A percentile compares a stretch with the other conserved stretches of the same genome.
These are phyloP conservation scores for Zophobas morio DNA, from an alignment of 1,140 invertebrate species.

Conservation along the genomic window DNA sequence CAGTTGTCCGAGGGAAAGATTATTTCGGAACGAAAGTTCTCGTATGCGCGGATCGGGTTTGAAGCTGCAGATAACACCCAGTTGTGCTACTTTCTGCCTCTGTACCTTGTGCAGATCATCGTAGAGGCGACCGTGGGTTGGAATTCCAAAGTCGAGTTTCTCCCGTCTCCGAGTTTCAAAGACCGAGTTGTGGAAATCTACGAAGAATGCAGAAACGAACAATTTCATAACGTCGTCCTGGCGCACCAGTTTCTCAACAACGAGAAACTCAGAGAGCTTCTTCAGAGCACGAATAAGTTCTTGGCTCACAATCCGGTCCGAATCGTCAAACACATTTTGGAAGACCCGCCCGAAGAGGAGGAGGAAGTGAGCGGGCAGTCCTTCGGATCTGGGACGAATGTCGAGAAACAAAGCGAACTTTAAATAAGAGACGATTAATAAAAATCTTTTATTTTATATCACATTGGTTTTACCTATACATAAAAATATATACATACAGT, in stretches of 20 bases:
- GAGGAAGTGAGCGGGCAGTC: too few species aligned
- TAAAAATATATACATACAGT: slow-evolving; percentile 41
- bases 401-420: not conserved
- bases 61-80: slow-evolving; percentile 40
- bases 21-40: slow-evolving; percentile 29
- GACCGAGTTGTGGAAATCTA: slow-evolving; percentile 56
- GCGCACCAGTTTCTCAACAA: slow-evolving; percentile 60
- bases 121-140: slow-evolving; percentile 59
- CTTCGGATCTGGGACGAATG: too few species aligned
- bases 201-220: slow-evolving; percentile 47
- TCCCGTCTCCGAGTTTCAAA: slow-evolving; percentile 57
- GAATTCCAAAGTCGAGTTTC: slow-evolving; percentile 54
- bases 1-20: slow-evolving; percentile 16
- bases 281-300: slow-evolving; percentile 56
- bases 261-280: slow-evolving; percentile 52
- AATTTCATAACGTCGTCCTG: slow-evolving; percentile 59
- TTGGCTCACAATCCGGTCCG: slow-evolving; percentile 45
- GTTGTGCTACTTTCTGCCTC: slow-evolving; percentile 56
- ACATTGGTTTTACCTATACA: slow-evolving; percentile 42
- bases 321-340: slow-evolving; percentile 10
- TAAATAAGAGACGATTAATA: slow-evolving; percentile 10
- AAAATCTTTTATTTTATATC: slow-evolving; percentile 48
- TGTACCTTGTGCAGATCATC: slow-evolving; percentile 57
- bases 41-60: slow-evolving; percentile 49
- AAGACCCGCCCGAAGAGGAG: not conserved